Base-by-base conservation (phyloP, 2,113 vertebrate genomes). In the Oryzias melastigma region DNA sequence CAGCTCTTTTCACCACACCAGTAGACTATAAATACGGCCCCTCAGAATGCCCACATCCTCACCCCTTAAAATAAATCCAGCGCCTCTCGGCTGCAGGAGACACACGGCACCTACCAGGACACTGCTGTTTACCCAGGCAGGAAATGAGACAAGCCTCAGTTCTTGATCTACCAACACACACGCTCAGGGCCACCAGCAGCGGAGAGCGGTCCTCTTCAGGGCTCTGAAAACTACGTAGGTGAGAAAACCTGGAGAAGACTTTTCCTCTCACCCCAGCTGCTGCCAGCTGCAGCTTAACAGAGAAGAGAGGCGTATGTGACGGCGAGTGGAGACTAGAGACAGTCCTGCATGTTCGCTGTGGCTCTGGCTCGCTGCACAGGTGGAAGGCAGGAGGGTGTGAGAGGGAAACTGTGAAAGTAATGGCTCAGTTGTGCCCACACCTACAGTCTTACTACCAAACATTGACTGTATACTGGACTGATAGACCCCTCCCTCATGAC, bases 31-130 rank as follows among this genome's bases (percentile, higher is more conserved):
- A 91, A 92, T 91, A 91, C 62, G 86, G 86, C 77, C 84, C 75
- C 83, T 91, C 84, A 72, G 77, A 89, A 88, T 88, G 83, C 75
- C 89, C 89, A 89, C 90, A 92, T 91, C 91, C 91, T 87, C 73
- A 66, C 75, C 83, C 85, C 84, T 35, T 50, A 87, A 88, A 90
- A 88, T 88, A 89, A 85, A 85, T 83, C 72, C 82, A 67, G 71
- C 46, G 75, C 80, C 82, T 78, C 65, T 84, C 62, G 66, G 85
- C 73, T 42, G 50, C 53, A 73, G 75, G 73, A 81, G 65, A 85
- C 81, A 55, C 77, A 74, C 49, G 58, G 81, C 79, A 83, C 73
- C 87, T 74, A 62, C 35, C 52, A 49, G 80, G 83, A 83, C 79
- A 46, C 58, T 71, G 54, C 56, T 71, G 72, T 58, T 67, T 56